Evolutionary conservation across 2,113 vertebrate species (phyloP), one percentile per base, ranked within the genome.

Genomic region (Aphelocoma coerulescens): DNA sequence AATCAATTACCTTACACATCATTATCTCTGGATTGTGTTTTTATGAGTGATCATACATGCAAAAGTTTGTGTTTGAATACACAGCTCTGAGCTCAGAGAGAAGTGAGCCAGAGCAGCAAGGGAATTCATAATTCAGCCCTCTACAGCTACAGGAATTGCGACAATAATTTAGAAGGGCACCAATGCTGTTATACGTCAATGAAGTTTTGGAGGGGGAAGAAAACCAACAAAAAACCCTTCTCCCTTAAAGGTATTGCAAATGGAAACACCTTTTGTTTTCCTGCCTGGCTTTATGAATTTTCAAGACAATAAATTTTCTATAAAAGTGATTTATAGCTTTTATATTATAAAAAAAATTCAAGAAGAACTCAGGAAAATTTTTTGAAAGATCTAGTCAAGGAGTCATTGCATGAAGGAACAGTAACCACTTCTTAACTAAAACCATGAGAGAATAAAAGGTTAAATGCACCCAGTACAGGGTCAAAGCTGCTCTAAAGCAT

Each of bases 221-320:
- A 32, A 1, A 0, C 7, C 4, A 77, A 21, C 13, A 63, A 37
- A 55, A 28, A 1, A 0, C 1, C 8, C 10, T 51, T 43, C 26
- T 41, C 5, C 14, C 20, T 77, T 54, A n/a, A 44, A 43, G 5
- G 5, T 32, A 39, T 44, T 46, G 43, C 37, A 94, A 94, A 66
- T 55, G 12, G 27, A 69, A 85, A 21, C 9, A 21, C 9, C 2
- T 66, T 37, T 6, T 30, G 3, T 66, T 85, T 90, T 90, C 18
- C 23, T 54, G 12, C 12, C 37, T 77, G n/a, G 3, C 9, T 89
- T 77, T 54, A 74, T 39, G 33, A 41, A 54, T 82, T 81, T 85
- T 44, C 41, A 69, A 72, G 58, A 68, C 1, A 39, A 67, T 46
- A 4, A 0, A 41, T 49, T 77, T 77, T 58, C 21, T 71, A 16